Conservation (phyloP, 2,797 vertebrate genomes). For the Ibycter americanus region DNA sequence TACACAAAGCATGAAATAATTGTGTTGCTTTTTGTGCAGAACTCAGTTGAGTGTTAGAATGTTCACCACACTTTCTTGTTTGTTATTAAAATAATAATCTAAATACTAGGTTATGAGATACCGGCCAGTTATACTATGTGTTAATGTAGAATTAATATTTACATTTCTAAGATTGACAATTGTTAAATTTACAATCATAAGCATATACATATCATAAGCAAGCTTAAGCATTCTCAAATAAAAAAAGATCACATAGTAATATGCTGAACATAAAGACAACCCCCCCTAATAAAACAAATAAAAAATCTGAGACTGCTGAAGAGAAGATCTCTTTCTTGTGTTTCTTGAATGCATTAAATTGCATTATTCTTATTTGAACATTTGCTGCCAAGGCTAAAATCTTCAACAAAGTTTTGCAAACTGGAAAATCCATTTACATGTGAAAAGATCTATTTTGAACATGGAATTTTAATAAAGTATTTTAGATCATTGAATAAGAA, state of each 20-base stretch:
- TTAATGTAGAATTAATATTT: not conserved
- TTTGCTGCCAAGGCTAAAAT: not conserved
- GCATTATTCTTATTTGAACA: not conserved
- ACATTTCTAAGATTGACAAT: not conserved
- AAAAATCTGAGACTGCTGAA: not conserved
- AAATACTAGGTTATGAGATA: too few species aligned
- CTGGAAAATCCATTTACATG: not conserved
- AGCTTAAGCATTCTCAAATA: not conserved
- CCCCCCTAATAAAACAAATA: fast-evolving
- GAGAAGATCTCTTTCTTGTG: not conserved
- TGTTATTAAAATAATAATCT: too few species aligned
- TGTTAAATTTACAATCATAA: not conserved
- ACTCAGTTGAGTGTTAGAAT: not conserved
- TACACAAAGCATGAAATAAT: not conserved
- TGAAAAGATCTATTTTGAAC: not conserved
- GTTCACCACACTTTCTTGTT: not conserved
- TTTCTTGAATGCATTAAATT: not conserved
- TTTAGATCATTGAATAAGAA: not conserved
- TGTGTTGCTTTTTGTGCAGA: not conserved
- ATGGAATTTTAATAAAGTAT: not conserved
- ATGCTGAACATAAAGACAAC: not conserved
- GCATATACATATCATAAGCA: not conserved
- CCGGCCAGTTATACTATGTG: not conserved
- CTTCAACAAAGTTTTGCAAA: not conserved
- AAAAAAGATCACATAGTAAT: not conserved